phyloP scores from a whole-genome alignment of 2,113 vertebrate genomes.

The Mixornis gularis region DNA sequence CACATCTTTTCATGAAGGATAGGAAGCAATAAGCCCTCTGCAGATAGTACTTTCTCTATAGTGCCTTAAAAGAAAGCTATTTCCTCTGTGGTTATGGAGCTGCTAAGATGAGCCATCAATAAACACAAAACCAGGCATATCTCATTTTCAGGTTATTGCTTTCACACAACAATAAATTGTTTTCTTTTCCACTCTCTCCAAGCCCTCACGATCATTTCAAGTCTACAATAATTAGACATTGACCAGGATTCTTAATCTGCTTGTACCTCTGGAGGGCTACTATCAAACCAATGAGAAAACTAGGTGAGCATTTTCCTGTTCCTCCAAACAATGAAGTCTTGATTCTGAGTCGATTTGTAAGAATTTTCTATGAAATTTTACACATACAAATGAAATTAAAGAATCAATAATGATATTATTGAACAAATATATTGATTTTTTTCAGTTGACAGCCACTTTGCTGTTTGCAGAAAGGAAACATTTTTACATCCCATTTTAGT shows the following conservation, averaged over 20 bases:
- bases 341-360: not conserved
- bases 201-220: not conserved
- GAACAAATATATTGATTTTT: not conserved
- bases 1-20: not conserved
- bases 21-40: not conserved
- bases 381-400: not conserved
- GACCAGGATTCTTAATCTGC: not conserved
- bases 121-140: slow-evolving; percentile 15
- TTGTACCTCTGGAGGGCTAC: not conserved
- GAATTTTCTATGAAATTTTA: not conserved
- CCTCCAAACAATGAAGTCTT: not conserved
- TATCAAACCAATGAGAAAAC: not conserved
- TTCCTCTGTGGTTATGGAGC: slow-evolving; percentile 27
- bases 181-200: not conserved
- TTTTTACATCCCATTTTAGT: not conserved
- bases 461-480: not conserved
- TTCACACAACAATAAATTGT: not conserved
- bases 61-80: slow-evolving; percentile 18
- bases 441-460: not conserved
- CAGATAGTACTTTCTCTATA: not conserved
- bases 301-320: not conserved
- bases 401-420: not conserved
- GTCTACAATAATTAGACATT: not conserved
- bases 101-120: not conserved
- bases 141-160: slow-evolving; percentile 9